These are phyloP conservation scores for Takifugu rubripes DNA, from an alignment of 2,797 vertebrate genomes.

Conservation along the genomic window DNA sequence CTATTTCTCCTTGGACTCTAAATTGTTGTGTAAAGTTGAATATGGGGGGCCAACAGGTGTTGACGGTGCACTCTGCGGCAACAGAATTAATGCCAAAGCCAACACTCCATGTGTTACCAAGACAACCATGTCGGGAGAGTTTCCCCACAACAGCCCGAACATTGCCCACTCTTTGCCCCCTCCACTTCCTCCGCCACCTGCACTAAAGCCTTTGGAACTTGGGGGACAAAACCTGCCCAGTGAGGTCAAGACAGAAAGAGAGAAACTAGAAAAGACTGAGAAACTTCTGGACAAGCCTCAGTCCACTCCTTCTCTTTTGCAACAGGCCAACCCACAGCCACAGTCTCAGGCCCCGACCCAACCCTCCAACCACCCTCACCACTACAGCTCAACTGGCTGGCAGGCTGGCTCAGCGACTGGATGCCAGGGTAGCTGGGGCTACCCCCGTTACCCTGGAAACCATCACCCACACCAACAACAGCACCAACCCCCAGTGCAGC, in stretches of 20 bases:
- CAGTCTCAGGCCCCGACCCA: constrained; percentile 65
- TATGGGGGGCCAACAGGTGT: constrained; percentile 53
- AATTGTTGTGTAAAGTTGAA: constrained; percentile 77
- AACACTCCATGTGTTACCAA: constrained; percentile 72
- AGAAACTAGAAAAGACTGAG: constrained; percentile 78
- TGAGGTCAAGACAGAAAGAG: constrained; percentile 77
- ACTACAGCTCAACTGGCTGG: constrained; percentile 85
- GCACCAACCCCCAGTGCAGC: constrained; percentile 79
- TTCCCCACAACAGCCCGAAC: constrained; percentile 71
- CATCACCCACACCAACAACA: constrained; percentile 75
- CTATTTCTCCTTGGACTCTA: constrained; percentile 78
- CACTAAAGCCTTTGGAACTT: constrained; percentile 77
- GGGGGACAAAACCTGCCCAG: constrained; percentile 69
- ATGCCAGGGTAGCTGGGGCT: constrained; percentile 80
- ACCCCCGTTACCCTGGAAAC: constrained; percentile 78
- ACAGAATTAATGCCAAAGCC: constrained; percentile 75
- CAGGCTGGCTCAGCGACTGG: constrained; percentile 72
- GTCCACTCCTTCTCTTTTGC: constrained; percentile 73
- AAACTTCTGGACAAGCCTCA: constrained; percentile 73
- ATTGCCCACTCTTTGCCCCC: constrained; percentile 66
- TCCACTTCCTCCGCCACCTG: constrained; percentile 80
- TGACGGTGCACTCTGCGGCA: constrained; percentile 62
- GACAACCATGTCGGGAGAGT: constrained; percentile 70
- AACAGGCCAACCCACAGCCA: constrained; percentile 74
- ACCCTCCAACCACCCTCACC: constrained; percentile 80